A percentile compares a stretch with the other conserved stretches of the same genome.
Evolutionary conservation across 2,888 invertebrate species (phyloP).

Genomic region (Drosophila glabriapex): DNA sequence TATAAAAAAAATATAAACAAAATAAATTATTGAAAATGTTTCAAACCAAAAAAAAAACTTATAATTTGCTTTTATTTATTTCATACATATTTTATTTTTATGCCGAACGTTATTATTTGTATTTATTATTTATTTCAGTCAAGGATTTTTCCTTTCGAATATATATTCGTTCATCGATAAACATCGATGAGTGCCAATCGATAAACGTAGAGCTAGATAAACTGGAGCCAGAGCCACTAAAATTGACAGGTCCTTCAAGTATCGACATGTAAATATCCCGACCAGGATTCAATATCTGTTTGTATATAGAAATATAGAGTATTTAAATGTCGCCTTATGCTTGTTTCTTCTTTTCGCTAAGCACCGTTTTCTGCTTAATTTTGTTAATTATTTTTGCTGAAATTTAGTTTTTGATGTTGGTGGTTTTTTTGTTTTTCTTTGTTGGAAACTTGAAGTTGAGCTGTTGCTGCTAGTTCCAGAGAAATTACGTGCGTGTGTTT

Average conservation of each 20-base stretch:
- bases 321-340: constrained; percentile 15
- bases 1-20: constrained; percentile 41
- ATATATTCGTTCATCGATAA: background rate
- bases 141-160: background rate
- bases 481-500: constrained; percentile 76
- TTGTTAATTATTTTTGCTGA: constrained; percentile 72
- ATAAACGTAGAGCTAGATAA: background rate
- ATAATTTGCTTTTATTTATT: constrained; percentile 38
- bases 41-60: constrained; percentile 61
- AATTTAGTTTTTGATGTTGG: constrained; percentile 30
- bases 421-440: constrained; percentile 24
- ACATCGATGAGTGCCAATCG: background rate
- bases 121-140: constrained; percentile 13
- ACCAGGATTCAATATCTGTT: background rate
- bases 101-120: constrained; percentile 6
- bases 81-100: constrained; percentile 28
- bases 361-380: constrained; percentile 49
- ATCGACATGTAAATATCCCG: too few species aligned
- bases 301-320: constrained; percentile 8
- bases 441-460: constrained; percentile 9
- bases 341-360: constrained; percentile 1
- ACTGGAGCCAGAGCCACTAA: too few species aligned
- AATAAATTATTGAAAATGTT: constrained; percentile 75
- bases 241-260: background rate
- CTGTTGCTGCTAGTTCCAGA: constrained; percentile 58